Evolutionary conservation across 2,888 invertebrate species (phyloP).

Genomic region (Ashinkailepas kermadecensis): DNA sequence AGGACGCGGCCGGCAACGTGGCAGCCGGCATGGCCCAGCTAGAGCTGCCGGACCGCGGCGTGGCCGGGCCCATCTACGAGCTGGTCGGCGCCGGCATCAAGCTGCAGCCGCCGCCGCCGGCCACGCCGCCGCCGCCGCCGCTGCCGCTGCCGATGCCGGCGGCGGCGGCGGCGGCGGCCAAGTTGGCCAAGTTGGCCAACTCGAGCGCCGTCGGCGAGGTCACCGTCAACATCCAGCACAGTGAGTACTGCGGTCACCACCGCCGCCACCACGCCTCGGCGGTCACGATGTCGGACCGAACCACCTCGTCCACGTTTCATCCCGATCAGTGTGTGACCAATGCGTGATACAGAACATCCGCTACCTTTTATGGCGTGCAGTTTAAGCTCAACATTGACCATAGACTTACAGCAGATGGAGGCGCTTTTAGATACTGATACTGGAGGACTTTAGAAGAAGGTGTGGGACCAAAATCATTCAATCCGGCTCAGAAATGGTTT

Average conservation of each 20-base stretch:
- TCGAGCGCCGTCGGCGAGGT: conserved; percentile 13
- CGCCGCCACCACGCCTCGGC: neutral
- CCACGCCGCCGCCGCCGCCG: neutral
- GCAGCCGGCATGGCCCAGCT: conserved; percentile 1
- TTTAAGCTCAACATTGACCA: no score
- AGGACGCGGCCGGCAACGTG: neutral
- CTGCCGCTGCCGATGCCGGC: neutral
- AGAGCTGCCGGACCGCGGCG: conserved; percentile 4
- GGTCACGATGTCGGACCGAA: no score
- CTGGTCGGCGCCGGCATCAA: conserved; percentile 6
- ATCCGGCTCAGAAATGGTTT: no score
- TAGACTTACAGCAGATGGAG: no score
- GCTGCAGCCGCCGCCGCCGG: neutral
- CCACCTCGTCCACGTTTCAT: no score
- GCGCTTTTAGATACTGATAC: no score
- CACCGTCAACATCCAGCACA: conserved; percentile 16
- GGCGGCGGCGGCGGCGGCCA: neutral
- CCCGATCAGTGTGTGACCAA: no score
- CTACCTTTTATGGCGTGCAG: no score
- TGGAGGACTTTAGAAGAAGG: no score
- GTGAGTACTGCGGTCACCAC: neutral
- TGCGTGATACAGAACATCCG: no score
- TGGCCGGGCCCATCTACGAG: conserved; percentile 10
- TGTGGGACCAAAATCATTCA: no score
- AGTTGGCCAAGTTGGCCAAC: neutral